phyloP scores from a whole-genome alignment of 2,113 vertebrate species.

The Hassar affinis region DNA sequence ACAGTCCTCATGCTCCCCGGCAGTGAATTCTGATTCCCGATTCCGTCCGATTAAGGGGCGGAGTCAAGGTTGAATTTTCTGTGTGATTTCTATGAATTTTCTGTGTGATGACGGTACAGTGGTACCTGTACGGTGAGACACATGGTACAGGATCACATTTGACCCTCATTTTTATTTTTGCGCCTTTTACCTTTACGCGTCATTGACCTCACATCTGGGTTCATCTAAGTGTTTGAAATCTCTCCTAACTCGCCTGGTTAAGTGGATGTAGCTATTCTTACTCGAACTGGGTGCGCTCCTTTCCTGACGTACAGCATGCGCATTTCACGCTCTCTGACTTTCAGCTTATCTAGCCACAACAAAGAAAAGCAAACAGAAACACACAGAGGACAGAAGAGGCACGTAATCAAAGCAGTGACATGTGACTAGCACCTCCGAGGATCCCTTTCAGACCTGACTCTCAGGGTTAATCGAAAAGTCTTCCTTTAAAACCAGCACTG shows the following conservation, averaged over 20 bases:
- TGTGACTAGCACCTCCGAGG: conserved; percentile 33
- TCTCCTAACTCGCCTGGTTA: not conserved
- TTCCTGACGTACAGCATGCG: not conserved
- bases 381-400: conserved; percentile 10
- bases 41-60: too few species aligned
- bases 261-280: not conserved
- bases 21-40: too few species aligned
- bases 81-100: too few species aligned
- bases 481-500: conserved; percentile 35
- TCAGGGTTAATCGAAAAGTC: conserved; percentile 53
- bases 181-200: not conserved
- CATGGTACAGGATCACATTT: too few species aligned
- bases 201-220: not conserved
- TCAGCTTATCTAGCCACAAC: conserved; percentile 17
- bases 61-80: too few species aligned
- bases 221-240: not conserved
- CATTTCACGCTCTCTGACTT: conserved; percentile 25
- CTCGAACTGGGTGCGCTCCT: not conserved
- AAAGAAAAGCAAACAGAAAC: conserved; percentile 38
- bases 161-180: not conserved
- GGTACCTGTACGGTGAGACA: too few species aligned
- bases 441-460: conserved; percentile 42
- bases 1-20: too few species aligned
- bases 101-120: too few species aligned
- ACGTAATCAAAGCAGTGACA: conserved; percentile 48